phyloP scores from a whole-genome alignment of 35 echinoderm and acorn worm species.

The Holothuria glaberrima region DNA sequence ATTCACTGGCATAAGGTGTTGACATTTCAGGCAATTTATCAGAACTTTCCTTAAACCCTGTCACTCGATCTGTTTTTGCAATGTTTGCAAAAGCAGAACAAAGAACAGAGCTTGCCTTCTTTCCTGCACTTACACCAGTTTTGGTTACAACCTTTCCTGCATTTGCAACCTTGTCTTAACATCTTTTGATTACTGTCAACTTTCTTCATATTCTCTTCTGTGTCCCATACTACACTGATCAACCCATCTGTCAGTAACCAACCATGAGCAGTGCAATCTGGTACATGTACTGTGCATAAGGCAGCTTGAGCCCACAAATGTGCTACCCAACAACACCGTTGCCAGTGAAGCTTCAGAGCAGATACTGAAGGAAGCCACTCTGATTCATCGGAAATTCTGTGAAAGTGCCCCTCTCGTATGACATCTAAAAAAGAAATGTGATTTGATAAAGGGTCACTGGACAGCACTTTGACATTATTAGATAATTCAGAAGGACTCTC shows the following conservation, averaged over 20 bases:
- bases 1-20: too few species aligned
- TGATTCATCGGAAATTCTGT: conserved; percentile 51
- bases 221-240: conserved; percentile 63
- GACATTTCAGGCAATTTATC: too few species aligned
- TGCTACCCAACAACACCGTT: conserved; percentile 59
- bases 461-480: background rate
- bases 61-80: conserved; percentile 12
- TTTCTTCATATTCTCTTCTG: conserved; percentile 64
- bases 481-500: conserved; percentile 49
- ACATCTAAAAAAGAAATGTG: conserved; percentile 49
- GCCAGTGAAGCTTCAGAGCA: conserved; percentile 59
- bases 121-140: conserved; percentile 62
- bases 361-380: conserved; percentile 51
- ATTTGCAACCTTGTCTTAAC: conserved; percentile 49
- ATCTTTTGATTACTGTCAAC: conserved; percentile 44
- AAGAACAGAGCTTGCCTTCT: background rate
- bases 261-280: conserved; percentile 37
- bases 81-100: conserved; percentile 47
- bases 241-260: conserved; percentile 44
- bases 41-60: too few species aligned
- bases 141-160: conserved; percentile 39
- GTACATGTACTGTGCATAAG: conserved; percentile 7
- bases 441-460: background rate
- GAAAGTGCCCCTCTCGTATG: conserved; percentile 45
- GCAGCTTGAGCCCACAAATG: conserved; percentile 53